Evolutionary conservation across 2,888 invertebrate genomes (phyloP).

Genomic region (Spilarctia lutea): DNA sequence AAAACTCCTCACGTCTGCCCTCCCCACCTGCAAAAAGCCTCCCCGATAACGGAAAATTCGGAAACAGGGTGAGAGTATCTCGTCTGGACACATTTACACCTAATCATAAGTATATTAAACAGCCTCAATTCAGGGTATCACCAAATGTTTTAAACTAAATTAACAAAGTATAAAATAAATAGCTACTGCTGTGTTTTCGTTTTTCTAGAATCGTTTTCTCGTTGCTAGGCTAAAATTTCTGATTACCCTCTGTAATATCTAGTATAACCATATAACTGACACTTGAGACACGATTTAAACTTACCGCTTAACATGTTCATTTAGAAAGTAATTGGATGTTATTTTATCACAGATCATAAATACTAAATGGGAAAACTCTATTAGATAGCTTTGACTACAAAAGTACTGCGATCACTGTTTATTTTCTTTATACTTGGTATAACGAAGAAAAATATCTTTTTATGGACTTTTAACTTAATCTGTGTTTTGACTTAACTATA

Average conservation of each 20-base stretch:
- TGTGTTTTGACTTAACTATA: too few relatives aligned
- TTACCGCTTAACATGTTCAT: neutral
- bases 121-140: neutral
- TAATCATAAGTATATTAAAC: conserved; percentile 24
- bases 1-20: conserved; percentile 73
- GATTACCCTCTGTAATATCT: neutral
- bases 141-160: neutral
- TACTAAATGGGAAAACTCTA: neutral
- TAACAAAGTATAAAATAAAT: neutral
- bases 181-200: neutral
- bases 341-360: neutral
- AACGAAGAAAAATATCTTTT: neutral
- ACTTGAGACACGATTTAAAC: neutral
- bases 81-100: conserved; percentile 35
- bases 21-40: conserved; percentile 55
- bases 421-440: neutral
- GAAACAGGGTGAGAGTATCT: conserved; percentile 39
- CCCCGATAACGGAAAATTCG: conserved; percentile 53
- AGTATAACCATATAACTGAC: neutral
- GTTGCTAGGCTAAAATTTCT: neutral
- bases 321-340: neutral
- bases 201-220: neutral
- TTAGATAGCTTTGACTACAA: neutral
- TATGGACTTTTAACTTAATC: too few relatives aligned
- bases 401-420: neutral